Base-by-base conservation (phyloP, 2,888 invertebrate species). In the Macaria notata region DNA sequence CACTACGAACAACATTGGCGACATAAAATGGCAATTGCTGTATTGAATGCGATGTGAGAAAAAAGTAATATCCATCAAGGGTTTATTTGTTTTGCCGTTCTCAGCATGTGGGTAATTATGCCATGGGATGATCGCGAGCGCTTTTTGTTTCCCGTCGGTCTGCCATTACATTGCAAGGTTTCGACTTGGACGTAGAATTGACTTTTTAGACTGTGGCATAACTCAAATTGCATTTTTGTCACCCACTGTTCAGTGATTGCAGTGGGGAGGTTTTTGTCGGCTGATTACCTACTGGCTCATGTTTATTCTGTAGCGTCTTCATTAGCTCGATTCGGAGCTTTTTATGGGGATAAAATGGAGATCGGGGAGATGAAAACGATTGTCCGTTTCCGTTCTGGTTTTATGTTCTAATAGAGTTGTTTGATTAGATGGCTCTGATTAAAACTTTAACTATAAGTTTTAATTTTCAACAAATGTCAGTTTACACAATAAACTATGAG, bases 141-240 rank as follows among this genome's bases (percentile, higher is more conserved):
- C 77, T 86, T 88, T 88, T 88, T 88, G 75, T 54, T 41, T 51
- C 29, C 30, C 49, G 65, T 58, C 62, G 62, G 59, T 56, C 68
- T 71, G 74, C 76, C 80, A 82, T 81, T 81, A 76, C 78, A 75
- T 74, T 51, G 69, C 70, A 66, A 65, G 69, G 74, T 19, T 19
- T 19, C 19, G 19, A 75, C 73, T 79, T 78, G 48, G 45, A 54
- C 30, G 74, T 75, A 73, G 71, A 83, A 86, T 85, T 84, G 79
- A 81, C 79, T 88, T 88, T 88, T 88, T 88, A 82, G 79, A 46
- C 9, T 50, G 46, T 54, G 48, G 62, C 79, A 87, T 86, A 88
- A 83, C 84, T 86, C 83, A 89, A 84, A 88, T 88, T 86, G 88
- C 88, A 89, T 88, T 89, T 88, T 89, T 88, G 89, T 87, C 89